These are phyloP conservation scores for Craniophora ligustri DNA, from an alignment of 2,888 invertebrate genomes.

Conservation along the genomic window DNA sequence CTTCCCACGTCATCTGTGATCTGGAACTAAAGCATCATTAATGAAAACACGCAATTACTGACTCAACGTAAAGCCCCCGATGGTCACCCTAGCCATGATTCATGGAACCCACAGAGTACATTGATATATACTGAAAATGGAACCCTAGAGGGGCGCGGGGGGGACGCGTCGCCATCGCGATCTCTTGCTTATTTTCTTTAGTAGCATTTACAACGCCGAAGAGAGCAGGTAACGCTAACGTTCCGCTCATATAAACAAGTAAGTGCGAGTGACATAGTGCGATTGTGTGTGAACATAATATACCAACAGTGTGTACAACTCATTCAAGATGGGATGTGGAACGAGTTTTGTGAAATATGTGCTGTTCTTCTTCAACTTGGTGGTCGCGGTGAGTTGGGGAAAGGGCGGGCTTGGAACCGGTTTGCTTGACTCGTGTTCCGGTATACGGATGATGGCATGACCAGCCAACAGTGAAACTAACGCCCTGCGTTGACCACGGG, in stretches of 20 bases:
- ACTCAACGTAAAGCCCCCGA: slow-evolving; percentile 52
- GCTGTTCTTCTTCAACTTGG: slow-evolving; percentile 93
- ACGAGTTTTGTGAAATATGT: slow-evolving; percentile 94
- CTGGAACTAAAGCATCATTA: background rate
- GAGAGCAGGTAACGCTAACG: slow-evolving; percentile 54
- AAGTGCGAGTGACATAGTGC: slow-evolving; percentile 81
- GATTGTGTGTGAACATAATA: slow-evolving; percentile 77
- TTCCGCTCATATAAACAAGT: slow-evolving; percentile 57
- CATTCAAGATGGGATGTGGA: slow-evolving; percentile 90
- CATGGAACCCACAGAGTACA: too few species aligned
- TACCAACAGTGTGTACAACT: slow-evolving; percentile 76
- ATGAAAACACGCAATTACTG: slow-evolving; percentile 8
- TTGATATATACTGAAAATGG: too few species aligned
- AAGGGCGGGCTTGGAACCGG: slow-evolving; percentile 78
- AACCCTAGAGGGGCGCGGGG: slow-evolving; percentile 59
- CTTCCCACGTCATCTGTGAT: slow-evolving; percentile 2
- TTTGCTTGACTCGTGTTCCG: slow-evolving; percentile 72
- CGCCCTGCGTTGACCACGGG: slow-evolving; percentile 45
- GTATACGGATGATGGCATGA: slow-evolving; percentile 74
- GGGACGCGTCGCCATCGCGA: slow-evolving; percentile 79
- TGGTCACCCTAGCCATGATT: slow-evolving; percentile 66
- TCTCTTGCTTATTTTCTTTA: slow-evolving; percentile 75
- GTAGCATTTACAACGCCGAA: slow-evolving; percentile 72
- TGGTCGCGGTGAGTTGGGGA: slow-evolving; percentile 92
- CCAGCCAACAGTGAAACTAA: slow-evolving; percentile 71